These are phyloP conservation scores for Lepidotrigona ventralis DNA, from an alignment of 1,140 invertebrate genomes.

Conservation along the genomic window DNA sequence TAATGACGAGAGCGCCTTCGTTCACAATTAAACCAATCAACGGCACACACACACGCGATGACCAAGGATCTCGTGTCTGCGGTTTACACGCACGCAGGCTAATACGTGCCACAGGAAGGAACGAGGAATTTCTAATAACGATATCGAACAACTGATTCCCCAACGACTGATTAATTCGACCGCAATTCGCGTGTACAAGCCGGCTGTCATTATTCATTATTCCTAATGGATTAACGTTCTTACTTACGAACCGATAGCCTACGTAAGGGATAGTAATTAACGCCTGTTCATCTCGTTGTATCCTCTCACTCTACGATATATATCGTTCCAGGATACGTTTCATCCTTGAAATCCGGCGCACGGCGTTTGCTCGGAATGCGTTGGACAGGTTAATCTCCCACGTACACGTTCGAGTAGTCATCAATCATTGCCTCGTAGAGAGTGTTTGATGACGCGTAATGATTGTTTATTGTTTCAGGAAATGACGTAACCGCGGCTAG, in stretches of 20 bases:
- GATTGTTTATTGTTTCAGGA: not conserved
- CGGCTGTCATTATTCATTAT: slow-evolving; percentile 1
- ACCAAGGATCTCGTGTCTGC: not conserved
- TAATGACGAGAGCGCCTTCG: not conserved
- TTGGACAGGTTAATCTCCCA: not conserved
- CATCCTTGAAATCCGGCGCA: not conserved
- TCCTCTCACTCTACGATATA: not conserved
- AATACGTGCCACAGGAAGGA: not conserved
- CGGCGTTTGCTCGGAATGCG: not conserved
- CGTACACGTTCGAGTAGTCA: not conserved
- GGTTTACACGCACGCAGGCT: not conserved
- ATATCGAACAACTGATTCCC: not conserved
- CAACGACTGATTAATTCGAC: slow-evolving; percentile 9
- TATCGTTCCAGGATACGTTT: not conserved
- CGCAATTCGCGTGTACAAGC: not conserved
- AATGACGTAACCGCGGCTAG: not conserved
- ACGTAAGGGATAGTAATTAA: slow-evolving; percentile 24
- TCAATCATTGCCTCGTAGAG: not conserved
- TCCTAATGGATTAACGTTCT: slow-evolving; percentile 31
- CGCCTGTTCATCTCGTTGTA: not conserved
- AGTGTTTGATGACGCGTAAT: not conserved
- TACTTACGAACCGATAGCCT: slow-evolving; percentile 12
- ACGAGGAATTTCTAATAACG: slow-evolving; percentile 36
- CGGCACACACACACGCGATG: not conserved
- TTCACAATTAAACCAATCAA: slow-evolving; percentile 19